These are phyloP conservation scores for Theonella swinhoei DNA, from an alignment of 37 sponge, comb jelly and placozoan species.

Conservation along the genomic window DNA sequence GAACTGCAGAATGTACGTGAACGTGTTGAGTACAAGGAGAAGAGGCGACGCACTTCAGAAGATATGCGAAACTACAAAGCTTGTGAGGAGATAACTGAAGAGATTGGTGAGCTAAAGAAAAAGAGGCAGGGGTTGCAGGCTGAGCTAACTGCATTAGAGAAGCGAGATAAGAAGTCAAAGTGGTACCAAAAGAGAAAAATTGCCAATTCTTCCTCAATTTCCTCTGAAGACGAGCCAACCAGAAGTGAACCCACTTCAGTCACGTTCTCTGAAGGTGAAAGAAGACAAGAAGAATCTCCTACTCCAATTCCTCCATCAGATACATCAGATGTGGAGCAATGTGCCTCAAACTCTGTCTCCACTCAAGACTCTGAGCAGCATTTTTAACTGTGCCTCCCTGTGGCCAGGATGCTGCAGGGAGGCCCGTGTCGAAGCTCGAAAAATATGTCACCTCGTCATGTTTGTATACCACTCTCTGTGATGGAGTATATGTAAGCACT, in stretches of 20 bases:
- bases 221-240: neutral
- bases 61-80: neutral
- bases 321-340: too few species aligned
- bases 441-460: too few species aligned
- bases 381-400: too few species aligned
- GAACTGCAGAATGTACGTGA: neutral
- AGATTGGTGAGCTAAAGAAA: neutral
- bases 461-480: too few species aligned
- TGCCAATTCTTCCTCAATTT: neutral
- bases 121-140: neutral
- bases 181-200: neutral
- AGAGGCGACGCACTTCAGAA: neutral
- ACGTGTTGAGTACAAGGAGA: neutral
- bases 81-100: neutral
- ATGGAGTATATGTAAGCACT: too few species aligned
- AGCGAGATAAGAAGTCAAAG: neutral
- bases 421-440: too few species aligned
- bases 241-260: neutral
- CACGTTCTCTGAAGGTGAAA: neutral
- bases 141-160: neutral
- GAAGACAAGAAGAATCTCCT: too few species aligned
- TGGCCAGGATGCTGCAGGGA: too few species aligned
- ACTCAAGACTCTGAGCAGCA: too few species aligned
- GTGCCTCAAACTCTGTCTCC: too few species aligned
- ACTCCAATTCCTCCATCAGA: too few species aligned